phyloP scores from a whole-genome alignment of 1,140 invertebrate genomes.

The Drosophila erecta region DNA sequence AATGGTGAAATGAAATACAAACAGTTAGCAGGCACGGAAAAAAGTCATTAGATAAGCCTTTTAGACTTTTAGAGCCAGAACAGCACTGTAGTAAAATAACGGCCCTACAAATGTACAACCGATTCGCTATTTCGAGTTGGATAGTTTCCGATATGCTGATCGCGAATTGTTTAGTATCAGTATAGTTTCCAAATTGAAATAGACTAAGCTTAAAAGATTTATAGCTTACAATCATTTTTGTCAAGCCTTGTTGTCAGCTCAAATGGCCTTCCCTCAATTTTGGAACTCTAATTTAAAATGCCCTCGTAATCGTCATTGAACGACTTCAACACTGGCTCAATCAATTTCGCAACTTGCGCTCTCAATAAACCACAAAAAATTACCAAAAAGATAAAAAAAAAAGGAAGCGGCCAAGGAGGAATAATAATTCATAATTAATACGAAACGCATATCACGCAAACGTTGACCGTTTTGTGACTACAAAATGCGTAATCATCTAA shows the following conservation, averaged over 20 bases:
- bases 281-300: conserved; percentile 26
- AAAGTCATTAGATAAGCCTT: conserved; percentile 51
- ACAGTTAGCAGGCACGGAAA: conserved; percentile 47
- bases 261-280: not conserved
- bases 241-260: too few relatives aligned
- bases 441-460: conserved; percentile 60
- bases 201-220: too few relatives aligned
- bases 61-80: conserved; percentile 5
- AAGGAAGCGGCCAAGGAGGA: conserved; percentile 11
- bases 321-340: conserved; percentile 32
- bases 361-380: conserved; percentile 17
- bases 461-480: conserved; percentile 34
- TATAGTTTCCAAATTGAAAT: too few relatives aligned
- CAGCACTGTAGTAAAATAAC: conserved; percentile 30
- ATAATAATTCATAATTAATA: conserved; percentile 68
- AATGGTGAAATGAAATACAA: conserved; percentile 50
- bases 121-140: conserved; percentile 1
- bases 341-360: conserved; percentile 40
- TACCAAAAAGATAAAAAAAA: conserved; percentile 15
- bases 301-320: conserved; percentile 27
- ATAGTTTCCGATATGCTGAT: conserved; percentile 2
- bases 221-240: too few relatives aligned
- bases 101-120: not conserved
- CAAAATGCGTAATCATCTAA: conserved; percentile 68
- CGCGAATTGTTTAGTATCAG: too few relatives aligned